Percentiles rank a stretch among this genome's conserved stretches.
Conservation (phyloP, 2,113 vertebrate species). For the Pagrus major region DNA sequence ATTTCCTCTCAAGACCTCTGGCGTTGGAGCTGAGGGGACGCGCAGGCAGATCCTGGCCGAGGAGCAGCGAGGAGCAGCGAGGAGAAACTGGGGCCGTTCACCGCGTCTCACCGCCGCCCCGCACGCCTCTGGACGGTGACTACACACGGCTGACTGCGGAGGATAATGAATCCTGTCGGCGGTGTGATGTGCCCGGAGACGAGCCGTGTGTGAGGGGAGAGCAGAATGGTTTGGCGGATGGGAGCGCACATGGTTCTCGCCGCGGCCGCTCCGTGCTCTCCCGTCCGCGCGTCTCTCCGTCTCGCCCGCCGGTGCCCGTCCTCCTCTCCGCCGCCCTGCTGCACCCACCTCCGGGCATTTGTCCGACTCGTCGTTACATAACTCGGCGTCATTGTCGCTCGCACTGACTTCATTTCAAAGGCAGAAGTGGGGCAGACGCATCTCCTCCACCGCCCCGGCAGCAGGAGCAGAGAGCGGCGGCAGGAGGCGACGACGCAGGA, state of each 20-base stretch:
- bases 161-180: conserved; percentile 19
- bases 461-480: conserved; percentile 17
- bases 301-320: conserved; percentile 14
- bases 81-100: conserved; percentile 13
- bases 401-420: background rate
- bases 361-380: conserved; percentile 55
- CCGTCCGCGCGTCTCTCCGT: conserved; percentile 44
- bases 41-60: conserved; percentile 17
- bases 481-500: conserved; percentile 5
- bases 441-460: background rate
- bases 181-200: conserved; percentile 18
- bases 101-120: background rate
- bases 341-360: conserved; percentile 22
- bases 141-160: conserved; percentile 26
- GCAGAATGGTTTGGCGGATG: conserved; percentile 52
- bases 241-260: conserved; percentile 53
- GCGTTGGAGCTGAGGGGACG: conserved; percentile 44
- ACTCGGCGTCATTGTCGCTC: conserved; percentile 42
- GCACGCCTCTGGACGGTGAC: conserved; percentile 2
- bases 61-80: conserved; percentile 17
- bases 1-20: conserved; percentile 81
- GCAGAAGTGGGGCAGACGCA: background rate
- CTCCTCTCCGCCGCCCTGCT: conserved; percentile 19
- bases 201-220: conserved; percentile 31
- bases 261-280: conserved; percentile 46